Evolutionary conservation across 2,888 invertebrate species (phyloP).

Genomic region (Chalcis sispes): DNA sequence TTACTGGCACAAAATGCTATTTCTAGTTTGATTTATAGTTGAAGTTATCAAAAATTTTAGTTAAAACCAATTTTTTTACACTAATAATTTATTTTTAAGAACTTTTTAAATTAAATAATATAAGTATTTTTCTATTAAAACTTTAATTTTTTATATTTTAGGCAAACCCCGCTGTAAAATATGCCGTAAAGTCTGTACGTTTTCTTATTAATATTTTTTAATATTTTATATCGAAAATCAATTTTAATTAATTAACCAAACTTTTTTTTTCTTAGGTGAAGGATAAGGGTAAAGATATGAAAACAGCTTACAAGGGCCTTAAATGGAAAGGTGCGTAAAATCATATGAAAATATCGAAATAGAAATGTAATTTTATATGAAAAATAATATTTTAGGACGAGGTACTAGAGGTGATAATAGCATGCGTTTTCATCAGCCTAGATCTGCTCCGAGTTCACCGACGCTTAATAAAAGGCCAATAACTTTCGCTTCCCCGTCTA

Average conservation of each 20-base stretch:
- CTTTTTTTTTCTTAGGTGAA: conserved; percentile 78
- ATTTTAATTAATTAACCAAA: conserved; percentile 5
- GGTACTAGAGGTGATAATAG: conserved; percentile 68
- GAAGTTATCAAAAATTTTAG: too few relatives aligned
- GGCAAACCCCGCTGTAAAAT: conserved; percentile 96
- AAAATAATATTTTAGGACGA: conserved; percentile 63
- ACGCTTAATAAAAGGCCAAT: conserved; percentile 78
- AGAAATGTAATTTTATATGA: background rate
- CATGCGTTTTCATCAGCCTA: conserved; percentile 75
- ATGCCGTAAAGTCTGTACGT: conserved; percentile 96
- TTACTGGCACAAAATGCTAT: too few relatives aligned
- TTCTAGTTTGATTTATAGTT: too few relatives aligned
- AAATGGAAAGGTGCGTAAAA: conserved; percentile 78
- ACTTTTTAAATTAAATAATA: too few relatives aligned
- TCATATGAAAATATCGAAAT: conserved; percentile 1
- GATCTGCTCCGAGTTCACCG: conserved; percentile 83
- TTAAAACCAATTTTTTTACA: too few relatives aligned
- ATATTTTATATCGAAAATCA: background rate
- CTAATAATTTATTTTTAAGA: too few relatives aligned
- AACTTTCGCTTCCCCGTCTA: conserved; percentile 72
- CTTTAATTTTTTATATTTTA: conserved; percentile 75
- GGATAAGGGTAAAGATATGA: conserved; percentile 85
- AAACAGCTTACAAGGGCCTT: conserved; percentile 87
- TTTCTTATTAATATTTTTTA: conserved; percentile 13
- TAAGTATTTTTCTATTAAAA: conserved; percentile 66